phyloP scores from a whole-genome alignment of 2,888 invertebrate genomes.

The Blomia tropicalis region DNA sequence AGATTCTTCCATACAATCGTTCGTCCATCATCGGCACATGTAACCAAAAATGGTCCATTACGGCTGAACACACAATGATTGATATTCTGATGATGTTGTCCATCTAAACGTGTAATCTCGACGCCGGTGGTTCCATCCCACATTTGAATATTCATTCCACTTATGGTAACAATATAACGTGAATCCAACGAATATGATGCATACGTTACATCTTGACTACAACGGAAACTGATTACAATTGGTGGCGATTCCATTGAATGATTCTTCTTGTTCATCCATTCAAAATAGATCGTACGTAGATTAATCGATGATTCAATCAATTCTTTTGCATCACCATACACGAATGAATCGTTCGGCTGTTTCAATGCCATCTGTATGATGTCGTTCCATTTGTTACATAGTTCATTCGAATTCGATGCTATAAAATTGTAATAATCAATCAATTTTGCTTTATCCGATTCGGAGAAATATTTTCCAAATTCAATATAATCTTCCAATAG shows the following conservation, averaged over 20 bases:
- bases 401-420: constrained; percentile 45
- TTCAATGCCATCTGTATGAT: constrained; percentile 54
- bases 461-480: constrained; percentile 45
- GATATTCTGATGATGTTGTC: constrained; percentile 23
- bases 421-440: constrained; percentile 46
- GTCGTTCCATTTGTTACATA: constrained; percentile 48
- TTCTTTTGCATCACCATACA: constrained; percentile 44
- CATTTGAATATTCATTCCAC: constrained; percentile 22
- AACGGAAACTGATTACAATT: constrained; percentile 13
- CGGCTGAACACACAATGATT: constrained; percentile 26
- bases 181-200: constrained; percentile 25
- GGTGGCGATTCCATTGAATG: constrained; percentile 27
- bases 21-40: constrained; percentile 44
- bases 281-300: background rate
- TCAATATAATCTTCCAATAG: constrained; percentile 49
- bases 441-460: constrained; percentile 34
- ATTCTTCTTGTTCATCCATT: constrained; percentile 6
- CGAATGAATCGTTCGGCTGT: constrained; percentile 44
- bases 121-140: constrained; percentile 24
- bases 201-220: constrained; percentile 16
- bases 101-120: constrained; percentile 21
- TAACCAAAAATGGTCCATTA: constrained; percentile 44
- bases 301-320: constrained; percentile 36
- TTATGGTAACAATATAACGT: constrained; percentile 25
- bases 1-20: constrained; percentile 43